Percentiles rank a stretch among this genome's conserved stretches.
These are phyloP conservation scores for Tyria jacobaeae DNA, from an alignment of 2,888 invertebrate genomes.

Conservation along the genomic window DNA sequence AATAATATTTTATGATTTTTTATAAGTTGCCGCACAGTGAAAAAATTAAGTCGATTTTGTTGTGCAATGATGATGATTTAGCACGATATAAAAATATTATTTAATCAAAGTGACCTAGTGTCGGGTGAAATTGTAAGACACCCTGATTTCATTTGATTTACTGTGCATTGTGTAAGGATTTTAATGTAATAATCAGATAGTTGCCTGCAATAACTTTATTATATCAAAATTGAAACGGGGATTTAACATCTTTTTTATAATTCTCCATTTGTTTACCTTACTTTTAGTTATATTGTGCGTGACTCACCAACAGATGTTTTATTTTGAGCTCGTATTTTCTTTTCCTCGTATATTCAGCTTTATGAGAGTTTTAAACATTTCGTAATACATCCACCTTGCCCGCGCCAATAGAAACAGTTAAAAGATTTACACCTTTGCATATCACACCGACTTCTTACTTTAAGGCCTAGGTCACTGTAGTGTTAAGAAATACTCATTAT, in stretches of 20 bases:
- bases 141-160: too few species aligned
- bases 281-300: conserved; percentile 69
- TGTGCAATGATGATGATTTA: neutral
- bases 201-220: conserved; percentile 39
- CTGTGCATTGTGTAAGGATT: neutral
- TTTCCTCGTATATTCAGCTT: conserved; percentile 71
- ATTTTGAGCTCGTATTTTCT: conserved; percentile 70
- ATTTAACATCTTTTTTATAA: conserved; percentile 57
- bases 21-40: neutral
- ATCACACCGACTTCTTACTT: conserved; percentile 26
- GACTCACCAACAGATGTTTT: conserved; percentile 78
- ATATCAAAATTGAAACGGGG: conserved; percentile 46
- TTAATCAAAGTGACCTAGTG: too few species aligned
- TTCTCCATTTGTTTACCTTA: conserved; percentile 70
- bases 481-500: conserved; percentile 17
- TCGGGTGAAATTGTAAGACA: too few species aligned
- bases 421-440: conserved; percentile 38
- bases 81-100: too few species aligned
- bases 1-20: neutral
- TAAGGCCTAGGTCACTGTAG: conserved; percentile 28
- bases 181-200: neutral
- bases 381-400: conserved; percentile 69
- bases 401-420: conserved; percentile 59
- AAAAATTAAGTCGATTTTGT: neutral
- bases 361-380: conserved; percentile 74